These are phyloP conservation scores for Andrena haemorrhoa DNA, from an alignment of 2,888 invertebrate species.

Conservation along the genomic window DNA sequence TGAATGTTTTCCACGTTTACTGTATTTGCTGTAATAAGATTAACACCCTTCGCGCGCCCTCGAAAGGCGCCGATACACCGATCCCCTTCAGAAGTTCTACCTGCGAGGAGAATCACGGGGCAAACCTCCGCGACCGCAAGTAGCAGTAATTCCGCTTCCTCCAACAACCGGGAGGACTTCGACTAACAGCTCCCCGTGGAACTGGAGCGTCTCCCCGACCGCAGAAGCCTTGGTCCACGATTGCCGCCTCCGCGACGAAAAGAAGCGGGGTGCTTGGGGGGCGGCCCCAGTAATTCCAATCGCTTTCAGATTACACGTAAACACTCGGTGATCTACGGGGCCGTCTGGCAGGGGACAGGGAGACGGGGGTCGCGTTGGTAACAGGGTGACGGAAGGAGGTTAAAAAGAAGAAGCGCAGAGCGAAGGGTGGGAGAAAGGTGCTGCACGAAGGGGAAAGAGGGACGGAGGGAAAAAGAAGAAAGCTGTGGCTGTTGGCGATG, in stretches of 20 bases:
- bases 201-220: background rate
- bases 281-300: constrained; percentile 7
- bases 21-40: too few relatives aligned
- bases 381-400: constrained; percentile 40
- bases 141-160: background rate
- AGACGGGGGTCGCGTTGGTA: constrained; percentile 16
- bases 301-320: constrained; percentile 37
- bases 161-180: background rate
- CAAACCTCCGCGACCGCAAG: constrained; percentile 2
- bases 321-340: constrained; percentile 21
- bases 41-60: background rate
- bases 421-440: constrained; percentile 6
- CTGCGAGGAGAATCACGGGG: background rate
- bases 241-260: background rate
- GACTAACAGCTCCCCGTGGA: background rate
- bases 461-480: constrained; percentile 48
- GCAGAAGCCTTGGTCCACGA: background rate
- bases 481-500: constrained; percentile 44
- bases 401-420: constrained; percentile 24
- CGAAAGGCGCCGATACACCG: background rate
- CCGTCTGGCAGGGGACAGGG: background rate
- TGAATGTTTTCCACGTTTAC: too few relatives aligned
- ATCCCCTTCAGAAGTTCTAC: background rate
- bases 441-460: constrained; percentile 18
- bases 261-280: background rate